Conservation (phyloP, 2,113 vertebrate species). For the Deroptyus accipitrinus region DNA sequence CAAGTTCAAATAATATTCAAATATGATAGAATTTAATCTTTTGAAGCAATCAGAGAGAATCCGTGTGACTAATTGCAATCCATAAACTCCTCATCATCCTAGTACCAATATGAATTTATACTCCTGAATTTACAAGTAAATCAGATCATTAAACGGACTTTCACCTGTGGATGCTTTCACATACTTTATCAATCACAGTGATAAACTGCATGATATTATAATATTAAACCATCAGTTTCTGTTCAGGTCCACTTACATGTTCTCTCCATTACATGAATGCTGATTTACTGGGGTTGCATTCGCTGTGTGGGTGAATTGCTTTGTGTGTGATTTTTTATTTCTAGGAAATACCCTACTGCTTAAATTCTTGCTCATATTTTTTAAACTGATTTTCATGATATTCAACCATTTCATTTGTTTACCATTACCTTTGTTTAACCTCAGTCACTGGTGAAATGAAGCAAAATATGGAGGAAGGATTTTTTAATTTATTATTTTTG, state of each 20-base stretch:
- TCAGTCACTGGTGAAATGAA: not conserved
- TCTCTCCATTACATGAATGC: not conserved
- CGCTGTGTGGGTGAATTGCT: not conserved
- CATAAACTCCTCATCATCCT: not conserved
- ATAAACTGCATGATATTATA: not conserved
- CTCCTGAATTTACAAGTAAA: not conserved
- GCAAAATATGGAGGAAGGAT: not conserved
- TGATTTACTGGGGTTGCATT: not conserved
- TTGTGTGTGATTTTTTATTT: not conserved
- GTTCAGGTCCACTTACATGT: not conserved
- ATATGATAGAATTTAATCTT: not conserved
- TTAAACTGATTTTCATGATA: not conserved
- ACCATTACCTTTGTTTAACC: not conserved
- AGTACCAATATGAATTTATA: not conserved
- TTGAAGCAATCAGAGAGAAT: not conserved
- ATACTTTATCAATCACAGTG: not conserved
- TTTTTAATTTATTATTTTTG: not conserved
- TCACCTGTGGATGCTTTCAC: not conserved
- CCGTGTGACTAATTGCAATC: rapidly evolving
- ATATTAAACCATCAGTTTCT: not conserved
- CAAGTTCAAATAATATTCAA: not conserved
- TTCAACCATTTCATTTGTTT: not conserved
- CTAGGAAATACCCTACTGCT: not conserved
- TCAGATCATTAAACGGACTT: not conserved
- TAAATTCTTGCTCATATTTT: not conserved